Evolutionary conservation across 2,797 vertebrate species (phyloP), one percentile per base, ranked within the genome.

Genomic region (Eospalax fontanierii): DNA sequence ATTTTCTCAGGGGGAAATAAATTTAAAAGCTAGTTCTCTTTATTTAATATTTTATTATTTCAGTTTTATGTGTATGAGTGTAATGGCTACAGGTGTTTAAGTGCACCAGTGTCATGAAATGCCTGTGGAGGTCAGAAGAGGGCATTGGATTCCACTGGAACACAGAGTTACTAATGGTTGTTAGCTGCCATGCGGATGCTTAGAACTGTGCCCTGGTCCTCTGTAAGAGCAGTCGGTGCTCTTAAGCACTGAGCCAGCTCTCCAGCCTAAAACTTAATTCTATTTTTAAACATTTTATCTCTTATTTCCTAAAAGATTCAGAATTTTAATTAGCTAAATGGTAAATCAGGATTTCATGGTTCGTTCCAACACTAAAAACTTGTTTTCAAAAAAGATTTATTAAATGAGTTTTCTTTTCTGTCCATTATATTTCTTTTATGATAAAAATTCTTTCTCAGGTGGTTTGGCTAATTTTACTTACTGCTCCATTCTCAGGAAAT

Each of bases 221-320:
- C 46, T 50, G 46, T 11, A 50, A 50, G 11, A 50, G 46, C 46
- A 50, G 6, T 11, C 46, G 6, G 46, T 50, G 46, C 46, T 50
- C 6, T n/a, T 50, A 50, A 50, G 6, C 11, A 11, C 46, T 50
- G 11, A 50, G 46, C 6, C 46, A 50, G 6, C 46, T 50, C 46
- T 50, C 46, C 46, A 50, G 46, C 46, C 46, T 11, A 6, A 50
- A 73, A 73, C 3, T 89, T 84, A 19, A 43, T 91, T 80, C 6
- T 54, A 88, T 76, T 93, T n/a, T 89, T 82, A 61, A 95, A 84
- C 0, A 71, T 87, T 86, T 57, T 3, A 66, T 92, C 7, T 71
- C 73, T 85, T 88, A 90, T 18, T 28, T 91, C 40, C 74, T 59
- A 91, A 91, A 87, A 76, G 5, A 63, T 83, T 90, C n/a, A 80